Conservation (phyloP, 2,888 invertebrate species). For the Lasioglossum morio region DNA sequence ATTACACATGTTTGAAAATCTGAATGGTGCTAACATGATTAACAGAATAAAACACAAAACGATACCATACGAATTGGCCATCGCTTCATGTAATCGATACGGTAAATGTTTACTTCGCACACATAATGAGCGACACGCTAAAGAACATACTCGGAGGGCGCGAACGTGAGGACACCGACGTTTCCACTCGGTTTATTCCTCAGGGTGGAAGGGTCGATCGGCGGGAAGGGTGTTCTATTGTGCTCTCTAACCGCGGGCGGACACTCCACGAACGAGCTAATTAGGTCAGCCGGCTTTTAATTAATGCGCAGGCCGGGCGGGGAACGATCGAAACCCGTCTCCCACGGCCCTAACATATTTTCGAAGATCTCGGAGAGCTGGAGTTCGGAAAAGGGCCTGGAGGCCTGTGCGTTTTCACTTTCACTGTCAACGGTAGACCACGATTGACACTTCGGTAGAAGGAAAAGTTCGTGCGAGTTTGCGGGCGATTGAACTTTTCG, state of each 20-base stretch:
- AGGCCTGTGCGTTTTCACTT: background rate
- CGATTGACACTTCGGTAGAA: background rate
- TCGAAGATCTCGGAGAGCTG: conserved; percentile 4
- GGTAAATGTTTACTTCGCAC: background rate
- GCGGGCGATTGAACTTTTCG: background rate
- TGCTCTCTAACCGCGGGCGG: conserved; percentile 9
- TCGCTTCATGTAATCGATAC: background rate
- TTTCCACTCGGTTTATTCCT: background rate
- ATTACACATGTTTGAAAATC: too few species aligned
- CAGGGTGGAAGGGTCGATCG: conserved; percentile 12
- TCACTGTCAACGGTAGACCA: background rate
- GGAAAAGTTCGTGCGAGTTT: background rate
- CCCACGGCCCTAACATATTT: conserved; percentile 8
- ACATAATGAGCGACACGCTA: background rate
- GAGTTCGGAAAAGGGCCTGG: background rate
- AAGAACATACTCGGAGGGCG: background rate
- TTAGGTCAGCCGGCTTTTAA: conserved; percentile 60
- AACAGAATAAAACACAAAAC: too few species aligned
- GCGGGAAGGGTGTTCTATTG: conserved; percentile 33
- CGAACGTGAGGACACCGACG: background rate
- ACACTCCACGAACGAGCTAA: conserved; percentile 47
- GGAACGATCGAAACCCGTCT: conserved; percentile 32
- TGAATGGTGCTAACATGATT: too few species aligned
- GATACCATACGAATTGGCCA: background rate
- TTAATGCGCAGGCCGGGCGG: conserved; percentile 41